Base-by-base conservation (phyloP, 2,797 vertebrate genomes). In the Acanthornis magna region DNA sequence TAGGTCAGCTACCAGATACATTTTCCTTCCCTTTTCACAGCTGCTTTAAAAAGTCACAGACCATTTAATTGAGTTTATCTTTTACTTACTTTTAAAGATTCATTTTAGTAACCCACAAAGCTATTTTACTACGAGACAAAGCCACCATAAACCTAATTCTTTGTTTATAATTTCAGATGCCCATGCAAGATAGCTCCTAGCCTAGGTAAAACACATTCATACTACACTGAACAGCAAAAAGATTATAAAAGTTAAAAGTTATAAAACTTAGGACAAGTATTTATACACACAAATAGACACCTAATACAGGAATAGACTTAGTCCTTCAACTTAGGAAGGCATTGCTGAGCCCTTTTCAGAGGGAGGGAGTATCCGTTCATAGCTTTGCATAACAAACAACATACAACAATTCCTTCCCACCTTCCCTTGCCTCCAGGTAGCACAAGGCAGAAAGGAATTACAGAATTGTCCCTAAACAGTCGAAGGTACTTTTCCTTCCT, bases 81-180 rank as follows among this genome's bases (percentile, higher is more conserved):
- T 61, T 85, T 76, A 86, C 81, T 88, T 91, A 78, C 27, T 48
- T 77, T 79, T 48, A 70, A 25, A 80, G 82, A 58, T 71, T 57
- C 25, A 80, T 42, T 91, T 96, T 75, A 95, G 58, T 83, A 86
- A 45, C n/a, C 18, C 67, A 55, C 62, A 55, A 94, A 95, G 32
- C 51, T 60, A n/a, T 81, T 91, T 89, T 82, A 91, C 95, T 94
- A 34, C 18, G 95, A 53, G n/a, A 73, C 38, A 93, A 48, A 88
- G 77, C 45, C 50, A 86, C 15, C 21, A 74, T 23, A 76, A 87
- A 75, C 51, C 26, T 63, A 62, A 45, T 51, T 92, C 20, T 86
- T 93, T 95, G 48, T 91, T 91, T 93, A 47, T 88, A 88, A 79
- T 76, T 88, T 54, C 62, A 34, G 34, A 93, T 29, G 10, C 5